Conservation (phyloP, 2,888 invertebrate species). For the Disparrhopalites patrizii region DNA sequence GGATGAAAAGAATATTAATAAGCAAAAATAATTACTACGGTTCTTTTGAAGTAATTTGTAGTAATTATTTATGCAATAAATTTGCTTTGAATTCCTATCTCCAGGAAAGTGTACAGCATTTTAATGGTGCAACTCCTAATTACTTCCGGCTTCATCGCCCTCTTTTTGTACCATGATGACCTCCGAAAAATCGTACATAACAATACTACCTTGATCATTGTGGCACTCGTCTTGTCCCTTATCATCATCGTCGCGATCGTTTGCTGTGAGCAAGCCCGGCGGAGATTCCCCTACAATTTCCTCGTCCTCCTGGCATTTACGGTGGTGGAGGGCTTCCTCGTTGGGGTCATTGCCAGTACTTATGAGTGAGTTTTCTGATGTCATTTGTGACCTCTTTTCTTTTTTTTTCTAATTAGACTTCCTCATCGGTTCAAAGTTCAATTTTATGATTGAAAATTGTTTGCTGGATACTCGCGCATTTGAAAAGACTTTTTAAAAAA, state of each 20-base stretch:
- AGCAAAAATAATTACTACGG: too few relatives aligned
- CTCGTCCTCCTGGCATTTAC: conserved; percentile 82
- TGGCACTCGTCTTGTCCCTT: neutral
- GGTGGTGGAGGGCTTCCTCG: conserved; percentile 71
- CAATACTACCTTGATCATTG: neutral
- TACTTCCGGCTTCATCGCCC: conserved; percentile 69
- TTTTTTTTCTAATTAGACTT: too few relatives aligned
- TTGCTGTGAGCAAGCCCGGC: conserved; percentile 77
- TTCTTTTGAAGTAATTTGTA: neutral
- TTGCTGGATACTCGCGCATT: too few relatives aligned
- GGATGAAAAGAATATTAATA: neutral
- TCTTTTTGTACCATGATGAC: conserved; percentile 60
- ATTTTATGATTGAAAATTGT: too few relatives aligned
- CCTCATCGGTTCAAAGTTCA: too few relatives aligned
- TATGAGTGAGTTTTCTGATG: conserved; percentile 52
- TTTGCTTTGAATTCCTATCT: conserved; percentile 36
- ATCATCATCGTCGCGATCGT: conserved; percentile 50
- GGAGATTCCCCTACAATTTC: conserved; percentile 79
- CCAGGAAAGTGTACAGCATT: conserved; percentile 75
- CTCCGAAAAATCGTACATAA: neutral
- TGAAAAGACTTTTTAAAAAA: too few relatives aligned
- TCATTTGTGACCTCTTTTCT: too few relatives aligned
- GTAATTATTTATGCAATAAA: neutral
- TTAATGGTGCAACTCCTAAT: conserved; percentile 75
- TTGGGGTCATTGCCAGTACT: conserved; percentile 66